Conservation (phyloP, 2,888 invertebrate species). For the Bellardia pandia region DNA sequence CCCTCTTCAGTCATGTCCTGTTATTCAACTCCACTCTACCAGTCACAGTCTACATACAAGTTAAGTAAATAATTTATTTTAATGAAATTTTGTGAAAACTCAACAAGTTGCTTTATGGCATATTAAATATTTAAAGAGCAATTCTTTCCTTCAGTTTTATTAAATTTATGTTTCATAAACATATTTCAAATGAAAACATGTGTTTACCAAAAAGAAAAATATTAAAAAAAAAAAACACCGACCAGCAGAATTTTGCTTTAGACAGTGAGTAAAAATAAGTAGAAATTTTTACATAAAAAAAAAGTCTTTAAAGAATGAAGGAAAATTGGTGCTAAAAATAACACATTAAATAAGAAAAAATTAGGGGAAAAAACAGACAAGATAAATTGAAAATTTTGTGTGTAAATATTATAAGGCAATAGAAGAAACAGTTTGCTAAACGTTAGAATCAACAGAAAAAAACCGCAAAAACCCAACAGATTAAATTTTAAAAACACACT, state of each 20-base stretch:
- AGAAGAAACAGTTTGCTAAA: constrained; percentile 49
- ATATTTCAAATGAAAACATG: constrained; percentile 14
- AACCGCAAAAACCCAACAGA: constrained; percentile 51
- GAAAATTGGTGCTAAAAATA: constrained; percentile 20
- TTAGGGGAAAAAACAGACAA: background rate
- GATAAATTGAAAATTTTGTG: constrained; percentile 38
- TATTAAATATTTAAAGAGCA: constrained; percentile 26
- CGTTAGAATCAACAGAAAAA: constrained; percentile 26
- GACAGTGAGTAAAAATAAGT: constrained; percentile 19
- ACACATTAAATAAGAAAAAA: background rate
- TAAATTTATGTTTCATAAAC: constrained; percentile 27
- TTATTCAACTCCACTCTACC: background rate
- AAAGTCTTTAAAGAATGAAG: constrained; percentile 3
- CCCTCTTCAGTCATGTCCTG: too few relatives aligned
- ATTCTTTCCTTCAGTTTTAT: background rate
- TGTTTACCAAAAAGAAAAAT: background rate
- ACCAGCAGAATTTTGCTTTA: constrained; percentile 1
- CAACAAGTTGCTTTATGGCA: constrained; percentile 31
- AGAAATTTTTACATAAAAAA: constrained; percentile 8
- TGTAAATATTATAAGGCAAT: constrained; percentile 11
- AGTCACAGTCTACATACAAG: background rate
- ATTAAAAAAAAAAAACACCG: background rate
- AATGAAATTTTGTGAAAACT: background rate
- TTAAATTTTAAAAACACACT: constrained; percentile 34
- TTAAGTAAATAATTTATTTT: background rate